Evolutionary conservation across 1,140 invertebrate species (phyloP).

Genomic region (Amphibalanus amphitrite): DNA sequence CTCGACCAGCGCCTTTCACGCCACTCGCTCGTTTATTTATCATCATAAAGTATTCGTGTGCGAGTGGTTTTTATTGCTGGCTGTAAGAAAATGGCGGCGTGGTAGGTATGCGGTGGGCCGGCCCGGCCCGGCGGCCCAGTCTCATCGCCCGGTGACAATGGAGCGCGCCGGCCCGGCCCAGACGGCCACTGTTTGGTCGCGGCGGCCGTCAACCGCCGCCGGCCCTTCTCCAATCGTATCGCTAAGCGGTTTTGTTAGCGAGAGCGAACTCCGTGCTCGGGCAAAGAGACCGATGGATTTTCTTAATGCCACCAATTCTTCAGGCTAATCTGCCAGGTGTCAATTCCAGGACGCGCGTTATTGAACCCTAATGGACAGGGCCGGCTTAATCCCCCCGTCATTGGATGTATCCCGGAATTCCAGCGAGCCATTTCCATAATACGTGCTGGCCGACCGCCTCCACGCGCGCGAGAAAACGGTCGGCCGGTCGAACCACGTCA

Average conservation of each 20-base stretch:
- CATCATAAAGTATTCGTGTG: background rate
- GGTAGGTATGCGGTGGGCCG: too few species aligned
- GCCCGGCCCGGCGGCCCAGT: too few species aligned
- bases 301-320: background rate
- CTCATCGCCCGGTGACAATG: background rate
- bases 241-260: background rate
- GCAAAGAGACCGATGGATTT: background rate
- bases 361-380: background rate
- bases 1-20: background rate
- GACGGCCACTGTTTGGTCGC: background rate
- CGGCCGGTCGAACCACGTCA: too few species aligned
- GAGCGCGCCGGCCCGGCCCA: background rate
- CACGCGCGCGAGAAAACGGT: too few species aligned
- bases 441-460: background rate
- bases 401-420: background rate
- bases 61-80: background rate
- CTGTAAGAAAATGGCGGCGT: background rate
- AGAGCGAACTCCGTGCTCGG: background rate
- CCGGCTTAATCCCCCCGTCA: background rate
- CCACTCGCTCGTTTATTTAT: background rate
- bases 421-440: background rate
- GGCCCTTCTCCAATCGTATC: background rate
- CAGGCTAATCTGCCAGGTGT: constrained; percentile 1
- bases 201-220: too few species aligned
- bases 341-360: background rate